phyloP scores from a whole-genome alignment of 2,113 vertebrate genomes.

The Chloropsis hardwickii region DNA sequence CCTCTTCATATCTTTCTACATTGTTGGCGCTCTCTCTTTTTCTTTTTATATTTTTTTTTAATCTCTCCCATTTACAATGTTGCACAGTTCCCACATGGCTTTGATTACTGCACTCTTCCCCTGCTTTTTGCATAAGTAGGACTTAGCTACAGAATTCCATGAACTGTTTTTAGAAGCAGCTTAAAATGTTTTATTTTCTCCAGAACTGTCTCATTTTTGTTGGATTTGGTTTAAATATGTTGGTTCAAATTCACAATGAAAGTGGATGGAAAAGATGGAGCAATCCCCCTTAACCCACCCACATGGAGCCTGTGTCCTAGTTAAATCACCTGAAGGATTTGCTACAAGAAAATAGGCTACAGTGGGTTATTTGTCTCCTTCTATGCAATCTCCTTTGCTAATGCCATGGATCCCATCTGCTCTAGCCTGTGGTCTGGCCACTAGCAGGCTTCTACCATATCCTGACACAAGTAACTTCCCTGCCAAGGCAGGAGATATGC shows the following conservation, averaged over 20 bases:
- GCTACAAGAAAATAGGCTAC: background rate
- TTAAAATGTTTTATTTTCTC: background rate
- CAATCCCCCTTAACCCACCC: background rate
- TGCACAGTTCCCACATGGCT: constrained; percentile 7
- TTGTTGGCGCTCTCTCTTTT: background rate
- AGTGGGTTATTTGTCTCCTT: background rate
- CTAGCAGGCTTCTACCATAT: background rate
- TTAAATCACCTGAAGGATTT: background rate
- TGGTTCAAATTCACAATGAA: background rate
- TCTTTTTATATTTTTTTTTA: background rate
- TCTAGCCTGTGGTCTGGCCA: background rate
- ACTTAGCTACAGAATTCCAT: constrained; percentile 16
- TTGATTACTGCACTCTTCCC: constrained; percentile 21
- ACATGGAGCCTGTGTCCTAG: background rate
- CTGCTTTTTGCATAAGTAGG: background rate
- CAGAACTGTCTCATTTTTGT: background rate
- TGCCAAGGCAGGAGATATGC: background rate
- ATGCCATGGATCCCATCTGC: background rate
- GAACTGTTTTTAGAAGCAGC: background rate
- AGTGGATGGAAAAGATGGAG: background rate
- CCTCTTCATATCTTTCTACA: background rate
- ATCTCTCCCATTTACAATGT: background rate
- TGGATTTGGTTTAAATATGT: background rate
- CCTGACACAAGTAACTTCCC: background rate
- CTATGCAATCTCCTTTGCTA: background rate